phyloP scores from a whole-genome alignment of 2,888 invertebrate species.

The Branchellion lobata region DNA sequence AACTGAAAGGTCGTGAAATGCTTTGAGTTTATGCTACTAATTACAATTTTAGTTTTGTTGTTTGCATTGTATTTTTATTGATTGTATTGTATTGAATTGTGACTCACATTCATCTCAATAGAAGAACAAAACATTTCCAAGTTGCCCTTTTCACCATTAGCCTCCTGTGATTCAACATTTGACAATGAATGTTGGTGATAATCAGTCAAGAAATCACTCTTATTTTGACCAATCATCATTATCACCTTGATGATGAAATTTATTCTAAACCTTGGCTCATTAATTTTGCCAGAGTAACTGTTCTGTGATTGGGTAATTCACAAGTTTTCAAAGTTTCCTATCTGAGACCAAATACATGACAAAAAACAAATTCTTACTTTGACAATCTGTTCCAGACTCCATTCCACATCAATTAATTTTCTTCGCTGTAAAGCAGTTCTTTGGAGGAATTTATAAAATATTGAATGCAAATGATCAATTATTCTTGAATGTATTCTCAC shows the following conservation, averaged over 20 bases:
- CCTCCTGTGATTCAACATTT: not conserved
- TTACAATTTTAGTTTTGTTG: no score
- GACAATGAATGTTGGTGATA: not conserved
- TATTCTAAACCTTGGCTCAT: constrained; percentile 19
- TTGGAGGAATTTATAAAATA: not conserved
- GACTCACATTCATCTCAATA: constrained; percentile 1
- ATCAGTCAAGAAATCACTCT: not conserved
- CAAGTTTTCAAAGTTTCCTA: not conserved
- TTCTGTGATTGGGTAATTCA: not conserved
- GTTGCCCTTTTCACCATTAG: not conserved
- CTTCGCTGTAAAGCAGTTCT: not conserved
- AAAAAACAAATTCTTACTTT: not conserved
- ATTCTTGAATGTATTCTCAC: not conserved
- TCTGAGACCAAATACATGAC: not conserved
- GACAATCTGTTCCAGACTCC: constrained; percentile 21
- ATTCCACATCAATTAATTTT: constrained; percentile 20
- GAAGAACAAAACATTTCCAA: not conserved
- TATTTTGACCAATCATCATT: not conserved
- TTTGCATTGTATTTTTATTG: not conserved
- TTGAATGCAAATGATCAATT: not conserved
- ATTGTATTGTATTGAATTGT: not conserved
- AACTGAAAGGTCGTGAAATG: no score
- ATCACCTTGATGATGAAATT: constrained; percentile 19
- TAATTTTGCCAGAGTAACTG: constrained; percentile 18
- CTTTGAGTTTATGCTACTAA: no score